phyloP scores from a whole-genome alignment of 2,797 vertebrate genomes.

The Melanotaenia boesemani region DNA sequence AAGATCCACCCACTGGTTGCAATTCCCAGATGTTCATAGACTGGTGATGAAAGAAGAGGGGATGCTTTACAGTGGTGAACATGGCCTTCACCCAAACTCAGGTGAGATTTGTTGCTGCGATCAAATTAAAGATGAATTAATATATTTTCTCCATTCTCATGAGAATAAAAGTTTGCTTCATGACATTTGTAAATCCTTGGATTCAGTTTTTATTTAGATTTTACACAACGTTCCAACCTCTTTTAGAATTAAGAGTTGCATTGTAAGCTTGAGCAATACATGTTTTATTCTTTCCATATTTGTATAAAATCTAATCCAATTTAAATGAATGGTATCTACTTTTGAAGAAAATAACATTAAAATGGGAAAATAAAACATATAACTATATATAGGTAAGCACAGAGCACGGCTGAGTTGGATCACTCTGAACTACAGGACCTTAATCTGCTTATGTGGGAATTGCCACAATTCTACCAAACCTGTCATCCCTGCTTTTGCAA shows the following conservation, averaged over 20 bases:
- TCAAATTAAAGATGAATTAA: background rate
- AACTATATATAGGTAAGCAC: too few relatives aligned
- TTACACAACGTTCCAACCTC: too few relatives aligned
- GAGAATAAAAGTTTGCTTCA: background rate
- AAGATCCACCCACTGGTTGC: background rate
- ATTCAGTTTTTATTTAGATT: too few relatives aligned
- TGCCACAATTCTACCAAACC: background rate
- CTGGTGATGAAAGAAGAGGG: background rate
- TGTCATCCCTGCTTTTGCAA: background rate
- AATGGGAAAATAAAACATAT: background rate
- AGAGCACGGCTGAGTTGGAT: background rate
- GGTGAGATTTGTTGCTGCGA: background rate
- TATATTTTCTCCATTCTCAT: background rate
- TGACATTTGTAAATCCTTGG: too few relatives aligned
- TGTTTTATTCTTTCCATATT: background rate
- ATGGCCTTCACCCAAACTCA: background rate
- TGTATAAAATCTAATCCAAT: background rate
- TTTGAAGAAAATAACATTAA: background rate
- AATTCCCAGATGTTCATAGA: background rate
- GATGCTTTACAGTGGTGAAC: background rate
- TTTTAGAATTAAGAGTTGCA: too few relatives aligned
- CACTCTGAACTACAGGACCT: background rate
- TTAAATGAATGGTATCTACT: too few relatives aligned
- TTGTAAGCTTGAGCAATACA: background rate
- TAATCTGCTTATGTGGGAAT: background rate